Conservation (phyloP, 2,113 vertebrate genomes). For the Choloepus hoffmanni region DNA sequence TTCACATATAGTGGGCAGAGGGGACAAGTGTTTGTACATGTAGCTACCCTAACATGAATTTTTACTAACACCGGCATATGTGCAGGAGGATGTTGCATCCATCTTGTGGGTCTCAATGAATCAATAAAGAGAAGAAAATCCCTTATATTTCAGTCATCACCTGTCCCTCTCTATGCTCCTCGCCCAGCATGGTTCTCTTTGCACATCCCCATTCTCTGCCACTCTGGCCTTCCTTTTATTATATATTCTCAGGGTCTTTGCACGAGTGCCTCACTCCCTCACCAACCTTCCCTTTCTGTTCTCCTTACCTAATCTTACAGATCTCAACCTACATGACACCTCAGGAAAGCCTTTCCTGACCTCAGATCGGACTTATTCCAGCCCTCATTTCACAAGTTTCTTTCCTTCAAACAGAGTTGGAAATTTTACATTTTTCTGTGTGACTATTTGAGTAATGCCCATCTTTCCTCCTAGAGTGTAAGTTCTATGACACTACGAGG, state of each 20-base stretch:
- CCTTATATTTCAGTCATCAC: accelerated
- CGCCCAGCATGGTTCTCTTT: accelerated
- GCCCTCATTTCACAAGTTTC: neutral
- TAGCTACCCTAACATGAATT: neutral
- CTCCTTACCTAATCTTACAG: accelerated
- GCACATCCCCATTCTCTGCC: no score
- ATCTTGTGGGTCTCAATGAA: accelerated
- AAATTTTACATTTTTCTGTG: neutral
- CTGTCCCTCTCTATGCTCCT: accelerated
- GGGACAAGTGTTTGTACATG: accelerated
- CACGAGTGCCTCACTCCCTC: neutral
- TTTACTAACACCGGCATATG: accelerated
- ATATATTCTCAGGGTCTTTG: accelerated
- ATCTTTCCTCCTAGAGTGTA: no score
- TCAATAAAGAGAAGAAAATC: neutral
- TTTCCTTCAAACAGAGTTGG: neutral
- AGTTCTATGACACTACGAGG: neutral
- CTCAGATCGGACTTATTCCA: no score
- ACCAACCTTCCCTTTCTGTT: neutral
- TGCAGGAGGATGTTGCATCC: accelerated
- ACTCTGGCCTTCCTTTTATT: accelerated
- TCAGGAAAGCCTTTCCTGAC: neutral
- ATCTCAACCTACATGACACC: no score
- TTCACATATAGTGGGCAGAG: no score
- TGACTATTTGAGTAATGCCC: neutral